phyloP scores from a whole-genome alignment of 2,797 vertebrate species.

The Silurus lanzhouensis region DNA sequence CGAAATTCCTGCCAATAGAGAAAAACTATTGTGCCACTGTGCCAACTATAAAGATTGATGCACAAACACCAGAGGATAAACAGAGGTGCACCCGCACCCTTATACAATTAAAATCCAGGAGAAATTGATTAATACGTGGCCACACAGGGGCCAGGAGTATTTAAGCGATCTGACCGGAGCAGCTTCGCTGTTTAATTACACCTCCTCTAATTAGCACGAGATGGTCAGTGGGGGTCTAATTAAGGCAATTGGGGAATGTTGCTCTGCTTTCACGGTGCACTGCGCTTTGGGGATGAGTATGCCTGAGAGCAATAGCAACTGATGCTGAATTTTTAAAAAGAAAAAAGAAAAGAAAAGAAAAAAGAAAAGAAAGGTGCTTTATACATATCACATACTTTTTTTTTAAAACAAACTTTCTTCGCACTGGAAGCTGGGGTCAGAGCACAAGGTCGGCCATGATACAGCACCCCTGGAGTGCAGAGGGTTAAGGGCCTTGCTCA shows the following conservation, averaged over 20 bases:
- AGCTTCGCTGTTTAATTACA: slow-evolving; percentile 35
- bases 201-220: slow-evolving; percentile 35
- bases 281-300: not conserved
- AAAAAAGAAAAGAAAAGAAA: no score
- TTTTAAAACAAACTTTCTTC: no score
- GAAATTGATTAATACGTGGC: slow-evolving; percentile 34
- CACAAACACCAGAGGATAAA: slow-evolving; percentile 31
- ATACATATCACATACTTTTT: no score
- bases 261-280: not conserved
- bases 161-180: slow-evolving; percentile 36
- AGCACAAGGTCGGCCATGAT: no score
- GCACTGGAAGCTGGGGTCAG: no score
- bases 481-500: no score
- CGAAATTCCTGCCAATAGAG: slow-evolving; percentile 14
- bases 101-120: slow-evolving; percentile 25
- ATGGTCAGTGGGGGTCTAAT: slow-evolving; percentile 30
- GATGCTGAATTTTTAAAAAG: not conserved
- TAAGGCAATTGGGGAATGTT: slow-evolving; percentile 17
- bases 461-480: no score
- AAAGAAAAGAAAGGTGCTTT: no score
- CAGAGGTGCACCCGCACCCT: not conserved
- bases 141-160: slow-evolving; percentile 13
- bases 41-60: slow-evolving; percentile 45
- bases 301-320: not conserved
- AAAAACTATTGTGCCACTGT: slow-evolving; percentile 7